A percentile compares a stretch with the other conserved stretches of the same genome.
These are phyloP conservation scores for Poecilobothrus nobilitatus DNA, from an alignment of 2,888 invertebrate genomes.

Conservation along the genomic window DNA sequence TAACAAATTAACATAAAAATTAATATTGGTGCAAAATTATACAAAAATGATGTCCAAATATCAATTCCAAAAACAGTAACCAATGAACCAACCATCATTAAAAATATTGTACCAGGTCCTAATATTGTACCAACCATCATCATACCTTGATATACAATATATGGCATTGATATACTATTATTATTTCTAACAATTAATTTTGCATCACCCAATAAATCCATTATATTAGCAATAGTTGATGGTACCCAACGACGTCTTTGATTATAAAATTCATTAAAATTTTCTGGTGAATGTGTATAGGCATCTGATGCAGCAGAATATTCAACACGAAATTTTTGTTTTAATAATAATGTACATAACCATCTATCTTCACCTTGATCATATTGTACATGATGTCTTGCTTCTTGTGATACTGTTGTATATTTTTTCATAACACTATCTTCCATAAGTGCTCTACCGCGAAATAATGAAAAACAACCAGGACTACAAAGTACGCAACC, in stretches of 20 bases:
- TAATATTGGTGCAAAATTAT: conserved; percentile 60
- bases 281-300: conserved; percentile 88
- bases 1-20: conserved; percentile 58
- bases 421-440: conserved; percentile 84
- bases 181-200: conserved; percentile 72
- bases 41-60: conserved; percentile 58
- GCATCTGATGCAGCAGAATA: conserved; percentile 94
- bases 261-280: conserved; percentile 86
- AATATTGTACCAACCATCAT: conserved; percentile 64
- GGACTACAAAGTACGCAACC: conserved; percentile 87
- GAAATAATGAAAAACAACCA: conserved; percentile 84
- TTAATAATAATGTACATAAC: conserved; percentile 85
- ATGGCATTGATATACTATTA: conserved; percentile 77
- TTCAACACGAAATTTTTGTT: conserved; percentile 85
- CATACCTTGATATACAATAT: conserved; percentile 64
- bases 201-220: conserved; percentile 74
- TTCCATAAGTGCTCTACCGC: conserved; percentile 83
- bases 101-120: conserved; percentile 65
- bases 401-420: conserved; percentile 67
- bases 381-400: conserved; percentile 81
- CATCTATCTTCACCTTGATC: conserved; percentile 97
- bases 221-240: conserved; percentile 90
- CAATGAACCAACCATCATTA: conserved; percentile 71
- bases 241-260: conserved; percentile 94
- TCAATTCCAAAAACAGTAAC: conserved; percentile 62